Base-by-base conservation (phyloP, 2,888 invertebrate genomes). In the Gandaritis pyraliata region DNA sequence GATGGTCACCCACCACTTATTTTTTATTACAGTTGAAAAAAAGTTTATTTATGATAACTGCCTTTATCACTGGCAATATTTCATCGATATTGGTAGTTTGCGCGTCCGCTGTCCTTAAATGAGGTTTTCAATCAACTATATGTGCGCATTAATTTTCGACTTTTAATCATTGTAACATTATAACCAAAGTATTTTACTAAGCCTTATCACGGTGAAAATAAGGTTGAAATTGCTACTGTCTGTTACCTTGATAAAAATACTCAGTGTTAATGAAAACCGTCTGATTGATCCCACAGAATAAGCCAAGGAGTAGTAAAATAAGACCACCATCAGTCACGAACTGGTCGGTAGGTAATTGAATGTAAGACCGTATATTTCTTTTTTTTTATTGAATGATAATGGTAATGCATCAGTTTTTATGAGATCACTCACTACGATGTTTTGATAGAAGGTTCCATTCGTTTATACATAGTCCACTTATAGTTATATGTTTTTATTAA, bases 321-420 rank as follows among this genome's bases (percentile, higher is more conserved):
- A 58, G 58, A 58, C 54, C 52, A 55, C 60, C 60, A 54, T 63
- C 55, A 60, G 51, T 63, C 57, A 63, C 51, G 47, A 59, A 39
- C 50, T 45, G 47, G 58, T 43, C 5, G 23, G 23, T 49, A 7
- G 57, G 54, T 65, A 62, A 60, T 60, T 65, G 53, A 65, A 62
- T 60, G 54, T 62, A 53, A n/a, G 53, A 57, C 36, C 56, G 23
- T 46, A 12, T 49, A 5, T 45, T 50, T 50, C 51, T 61, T 47
- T n/a, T 11, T 55, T 38, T 30, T 58, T 53, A 53, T 59, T 60
- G 45, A 60, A 60, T 55, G 29, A 23, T 41, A 45, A 58, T 58
- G 12, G 38, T 16, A 29, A 43, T 49, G 43, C 33, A 59, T 59
- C 48, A 43, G 16, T 54, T 49, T 54, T 55, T 60, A 54, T 60